A percentile compares a stretch with the other conserved stretches of the same genome.
Conservation (phyloP, 2,888 invertebrate genomes). For the Monochamus alternatus region DNA sequence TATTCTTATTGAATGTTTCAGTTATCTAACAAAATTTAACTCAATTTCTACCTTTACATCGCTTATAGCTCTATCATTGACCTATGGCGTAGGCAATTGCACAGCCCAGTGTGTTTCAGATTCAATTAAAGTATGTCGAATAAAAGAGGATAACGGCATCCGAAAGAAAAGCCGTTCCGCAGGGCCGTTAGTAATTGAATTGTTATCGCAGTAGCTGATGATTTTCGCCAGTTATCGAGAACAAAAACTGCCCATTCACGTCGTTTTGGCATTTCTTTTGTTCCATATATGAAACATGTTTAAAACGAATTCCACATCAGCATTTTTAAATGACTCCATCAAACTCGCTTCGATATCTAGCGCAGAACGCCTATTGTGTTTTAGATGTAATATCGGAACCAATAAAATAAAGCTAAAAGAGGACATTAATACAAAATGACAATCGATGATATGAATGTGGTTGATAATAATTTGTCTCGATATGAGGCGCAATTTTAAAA, state of each 20-base stretch:
- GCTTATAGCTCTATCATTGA: conserved; percentile 11
- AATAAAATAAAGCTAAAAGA: not conserved
- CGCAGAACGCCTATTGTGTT: not conserved
- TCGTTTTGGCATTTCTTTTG: conserved; percentile 26
- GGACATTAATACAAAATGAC: no score
- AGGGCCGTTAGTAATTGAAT: conserved; percentile 48
- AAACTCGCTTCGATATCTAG: conserved; percentile 1
- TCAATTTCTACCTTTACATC: not conserved
- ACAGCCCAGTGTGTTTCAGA: conserved; percentile 42
- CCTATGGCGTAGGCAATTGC: conserved; percentile 5
- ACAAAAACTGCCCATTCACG: conserved; percentile 31
- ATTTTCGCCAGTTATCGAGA: conserved; percentile 35
- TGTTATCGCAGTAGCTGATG: conserved; percentile 43
- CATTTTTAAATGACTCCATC: conserved; percentile 25
- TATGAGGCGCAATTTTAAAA: not conserved
- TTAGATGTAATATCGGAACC: not conserved
- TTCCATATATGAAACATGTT: conserved; percentile 24
- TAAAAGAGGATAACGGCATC: conserved; percentile 35
- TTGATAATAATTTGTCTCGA: not conserved
- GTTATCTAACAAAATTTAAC: no score
- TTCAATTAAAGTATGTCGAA: conserved; percentile 48
- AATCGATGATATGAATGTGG: not conserved
- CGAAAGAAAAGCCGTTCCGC: conserved; percentile 42
- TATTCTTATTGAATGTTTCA: no score
- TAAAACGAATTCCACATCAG: conserved; percentile 18